A percentile compares a stretch with the other conserved stretches of the same genome.
Evolutionary conservation across 2,888 invertebrate genomes (phyloP).

Genomic region (Meta bourneti): DNA sequence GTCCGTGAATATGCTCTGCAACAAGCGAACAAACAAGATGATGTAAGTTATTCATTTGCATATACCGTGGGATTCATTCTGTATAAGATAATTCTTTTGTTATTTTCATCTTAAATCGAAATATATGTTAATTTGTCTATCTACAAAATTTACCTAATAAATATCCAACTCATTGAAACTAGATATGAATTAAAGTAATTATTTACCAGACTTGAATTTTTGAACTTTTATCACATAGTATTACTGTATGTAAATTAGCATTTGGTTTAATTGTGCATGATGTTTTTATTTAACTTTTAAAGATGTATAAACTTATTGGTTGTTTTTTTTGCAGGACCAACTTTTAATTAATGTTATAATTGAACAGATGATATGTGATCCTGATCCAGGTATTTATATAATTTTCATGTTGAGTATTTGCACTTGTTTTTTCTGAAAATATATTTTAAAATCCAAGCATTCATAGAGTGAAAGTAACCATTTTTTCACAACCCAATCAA

Average conservation of each 20-base stretch:
- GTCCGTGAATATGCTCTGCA: constrained; percentile 97
- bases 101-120: no score
- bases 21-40: constrained; percentile 93
- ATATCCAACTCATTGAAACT: no score
- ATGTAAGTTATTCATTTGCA: constrained; percentile 84
- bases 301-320: background rate
- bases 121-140: no score
- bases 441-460: background rate
- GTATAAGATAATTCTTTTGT: background rate
- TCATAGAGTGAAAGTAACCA: no score
- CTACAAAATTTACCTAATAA: no score
- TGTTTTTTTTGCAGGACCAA: constrained; percentile 86
- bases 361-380: constrained; percentile 98
- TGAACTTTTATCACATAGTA: no score
- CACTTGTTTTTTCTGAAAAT: background rate
- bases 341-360: constrained; percentile 94
- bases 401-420: background rate
- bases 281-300: no score
- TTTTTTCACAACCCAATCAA: no score
- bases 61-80: background rate
- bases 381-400: constrained; percentile 86
- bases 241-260: no score
- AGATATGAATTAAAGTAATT: no score
- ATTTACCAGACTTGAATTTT: no score
- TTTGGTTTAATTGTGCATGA: no score